Conservation (phyloP, 2,113 vertebrate genomes). For the Scomber scombrus region DNA sequence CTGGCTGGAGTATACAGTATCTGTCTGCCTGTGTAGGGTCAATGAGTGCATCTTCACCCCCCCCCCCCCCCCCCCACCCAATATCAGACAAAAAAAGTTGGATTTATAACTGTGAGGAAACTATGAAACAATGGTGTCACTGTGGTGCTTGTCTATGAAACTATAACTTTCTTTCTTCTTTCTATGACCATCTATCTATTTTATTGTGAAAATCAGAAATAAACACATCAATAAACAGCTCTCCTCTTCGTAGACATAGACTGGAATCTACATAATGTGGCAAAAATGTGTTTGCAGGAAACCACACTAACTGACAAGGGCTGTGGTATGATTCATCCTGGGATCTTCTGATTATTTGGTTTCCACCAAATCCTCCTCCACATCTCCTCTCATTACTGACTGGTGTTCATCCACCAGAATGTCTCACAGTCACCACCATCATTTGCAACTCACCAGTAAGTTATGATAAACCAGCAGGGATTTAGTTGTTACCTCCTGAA, state of each 20-base stretch:
- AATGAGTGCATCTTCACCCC: conserved; percentile 48
- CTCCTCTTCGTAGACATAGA: neutral
- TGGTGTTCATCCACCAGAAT: conserved; percentile 38
- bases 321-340: conserved; percentile 68
- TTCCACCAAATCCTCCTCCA: conserved; percentile 45
- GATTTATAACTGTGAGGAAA: neutral
- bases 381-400: conserved; percentile 43
- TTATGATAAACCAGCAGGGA: conserved; percentile 21
- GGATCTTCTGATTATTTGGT: conserved; percentile 61
- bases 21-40: conserved; percentile 49
- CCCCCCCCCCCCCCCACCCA: neutral
- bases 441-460: neutral
- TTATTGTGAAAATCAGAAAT: neutral
- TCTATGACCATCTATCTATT: no score
- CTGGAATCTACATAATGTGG: conserved; percentile 19
- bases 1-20: conserved; percentile 49
- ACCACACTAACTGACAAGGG: conserved; percentile 53
- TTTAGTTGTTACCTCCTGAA: conserved; percentile 20
- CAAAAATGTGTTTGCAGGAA: conserved; percentile 57
- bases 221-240: neutral
- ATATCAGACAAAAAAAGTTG: neutral
- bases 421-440: conserved; percentile 7
- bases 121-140: no score
- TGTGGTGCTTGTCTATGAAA: neutral
- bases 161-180: neutral